A percentile compares a stretch with the other conserved stretches of the same genome.
Evolutionary conservation across 2,113 vertebrate genomes (phyloP).

Genomic region (Dipodomys spectabilis): DNA sequence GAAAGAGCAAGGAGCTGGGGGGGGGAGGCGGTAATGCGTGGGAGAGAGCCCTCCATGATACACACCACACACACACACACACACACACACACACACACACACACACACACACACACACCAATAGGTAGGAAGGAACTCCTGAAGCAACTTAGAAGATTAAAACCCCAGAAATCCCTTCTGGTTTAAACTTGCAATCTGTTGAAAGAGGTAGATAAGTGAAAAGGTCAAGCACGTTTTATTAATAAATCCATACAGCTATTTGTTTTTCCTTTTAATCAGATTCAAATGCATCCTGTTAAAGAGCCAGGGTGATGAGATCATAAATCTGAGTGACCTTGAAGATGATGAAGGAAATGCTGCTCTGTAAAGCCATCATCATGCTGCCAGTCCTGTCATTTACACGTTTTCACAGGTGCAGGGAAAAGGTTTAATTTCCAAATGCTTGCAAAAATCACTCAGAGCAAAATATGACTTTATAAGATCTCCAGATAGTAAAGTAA

Average conservation of each 20-base stretch:
- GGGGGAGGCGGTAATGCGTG: slow-evolving; percentile 70
- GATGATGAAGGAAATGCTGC: slow-evolving; percentile 93
- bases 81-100: slow-evolving; percentile 75
- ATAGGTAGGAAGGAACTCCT: slow-evolving; percentile 60
- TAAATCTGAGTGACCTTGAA: slow-evolving; percentile 97
- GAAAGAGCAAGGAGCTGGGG: slow-evolving; percentile 51
- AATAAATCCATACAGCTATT: slow-evolving; percentile 87
- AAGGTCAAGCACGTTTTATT: slow-evolving; percentile 92
- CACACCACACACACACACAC: slow-evolving; percentile 72
- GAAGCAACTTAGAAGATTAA: slow-evolving; percentile 63
- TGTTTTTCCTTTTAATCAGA: slow-evolving; percentile 93
- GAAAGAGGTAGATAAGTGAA: slow-evolving; percentile 85
- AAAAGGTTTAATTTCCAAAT: slow-evolving; percentile 86
- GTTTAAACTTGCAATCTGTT: slow-evolving; percentile 78
- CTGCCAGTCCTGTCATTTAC: slow-evolving; percentile 92
- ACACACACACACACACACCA: slow-evolving; percentile 72
- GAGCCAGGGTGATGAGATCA: slow-evolving; percentile 91
- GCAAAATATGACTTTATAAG: slow-evolving; percentile 74
- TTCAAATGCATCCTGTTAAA: slow-evolving; percentile 92
- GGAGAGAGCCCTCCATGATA: slow-evolving; percentile 70
- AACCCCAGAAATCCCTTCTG: slow-evolving; percentile 36
- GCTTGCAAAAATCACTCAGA: slow-evolving; percentile 74
- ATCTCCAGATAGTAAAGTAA: slow-evolving; percentile 73
- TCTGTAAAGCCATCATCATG: slow-evolving; percentile 95
- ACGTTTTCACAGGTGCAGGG: slow-evolving; percentile 90